A percentile compares a stretch with the other conserved stretches of the same genome.
Conservation (phyloP, 1,140 invertebrate genomes). For the Bilobella aurantiaca region DNA sequence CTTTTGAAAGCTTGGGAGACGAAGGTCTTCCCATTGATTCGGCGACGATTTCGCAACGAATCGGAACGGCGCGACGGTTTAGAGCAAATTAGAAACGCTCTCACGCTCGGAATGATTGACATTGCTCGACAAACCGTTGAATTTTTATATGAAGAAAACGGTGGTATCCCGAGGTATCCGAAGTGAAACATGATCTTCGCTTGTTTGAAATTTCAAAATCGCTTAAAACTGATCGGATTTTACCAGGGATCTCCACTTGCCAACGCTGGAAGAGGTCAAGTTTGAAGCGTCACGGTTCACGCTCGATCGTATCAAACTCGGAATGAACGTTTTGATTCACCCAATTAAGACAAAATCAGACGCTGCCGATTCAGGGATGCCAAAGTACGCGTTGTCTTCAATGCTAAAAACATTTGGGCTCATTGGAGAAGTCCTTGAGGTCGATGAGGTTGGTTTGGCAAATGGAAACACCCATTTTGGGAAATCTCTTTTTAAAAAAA, state of each 20-base stretch:
- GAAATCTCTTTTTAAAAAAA: not conserved
- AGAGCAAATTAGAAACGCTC: slow-evolving; percentile 43
- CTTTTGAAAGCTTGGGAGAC: slow-evolving; percentile 43
- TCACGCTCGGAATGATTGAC: slow-evolving; percentile 43
- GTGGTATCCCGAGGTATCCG: slow-evolving; percentile 39
- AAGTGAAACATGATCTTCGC: too few species aligned
- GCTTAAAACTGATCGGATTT: not conserved
- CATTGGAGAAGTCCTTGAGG: slow-evolving; percentile 41
- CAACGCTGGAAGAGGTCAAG: slow-evolving; percentile 43
- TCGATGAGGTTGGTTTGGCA: slow-evolving; percentile 41
- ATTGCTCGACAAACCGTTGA: slow-evolving; percentile 44
- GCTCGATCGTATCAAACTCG: slow-evolving; percentile 40
- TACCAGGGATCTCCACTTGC: slow-evolving; percentile 40
- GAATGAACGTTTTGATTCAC: slow-evolving; percentile 40
- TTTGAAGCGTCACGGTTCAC: slow-evolving; percentile 42
- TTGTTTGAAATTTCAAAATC: not conserved
- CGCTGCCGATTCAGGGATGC: slow-evolving; percentile 27
- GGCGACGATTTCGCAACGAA: slow-evolving; percentile 43
- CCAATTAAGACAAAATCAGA: slow-evolving; percentile 11
- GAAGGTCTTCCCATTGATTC: slow-evolving; percentile 43
- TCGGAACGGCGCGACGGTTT: slow-evolving; percentile 43
- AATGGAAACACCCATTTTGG: too few species aligned
- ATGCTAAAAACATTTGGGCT: slow-evolving; percentile 43
- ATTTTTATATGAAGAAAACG: slow-evolving; percentile 44
- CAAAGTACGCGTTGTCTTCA: slow-evolving; percentile 40